These are phyloP conservation scores for Eupithecia inturbata DNA, from an alignment of 2,888 invertebrate species.

Conservation along the genomic window DNA sequence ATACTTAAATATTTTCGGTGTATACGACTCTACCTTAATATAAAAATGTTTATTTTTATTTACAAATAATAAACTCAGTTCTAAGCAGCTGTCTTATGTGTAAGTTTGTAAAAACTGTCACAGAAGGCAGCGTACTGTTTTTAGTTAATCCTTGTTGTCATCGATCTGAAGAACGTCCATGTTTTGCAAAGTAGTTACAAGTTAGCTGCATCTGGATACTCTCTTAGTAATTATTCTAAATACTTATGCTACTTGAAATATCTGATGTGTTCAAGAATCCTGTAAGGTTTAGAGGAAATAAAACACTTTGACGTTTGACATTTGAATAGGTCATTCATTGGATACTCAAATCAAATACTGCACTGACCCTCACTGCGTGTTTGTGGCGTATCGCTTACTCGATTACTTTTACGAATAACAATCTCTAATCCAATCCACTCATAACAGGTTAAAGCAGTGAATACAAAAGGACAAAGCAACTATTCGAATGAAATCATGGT, in stretches of 20 bases:
- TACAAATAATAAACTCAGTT: not conserved
- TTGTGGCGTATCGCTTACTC: constrained; percentile 51
- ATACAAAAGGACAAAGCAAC: constrained; percentile 94
- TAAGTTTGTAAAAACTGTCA: not conserved
- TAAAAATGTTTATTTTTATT: not conserved
- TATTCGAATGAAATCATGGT: constrained; percentile 93
- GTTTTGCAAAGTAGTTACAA: no score
- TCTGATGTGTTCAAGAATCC: not conserved
- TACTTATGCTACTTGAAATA: not conserved
- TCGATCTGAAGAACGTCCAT: not conserved
- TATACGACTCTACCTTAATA: not conserved
- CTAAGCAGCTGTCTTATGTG: not conserved
- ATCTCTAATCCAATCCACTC: constrained; percentile 34
- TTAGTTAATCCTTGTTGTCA: not conserved
- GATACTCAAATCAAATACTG: constrained; percentile 11
- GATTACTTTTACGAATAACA: constrained; percentile 6
- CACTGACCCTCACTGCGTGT: constrained; percentile 44
- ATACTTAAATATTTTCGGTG: not conserved
- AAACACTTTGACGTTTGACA: not conserved
- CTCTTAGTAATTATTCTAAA: not conserved
- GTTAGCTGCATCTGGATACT: not conserved
- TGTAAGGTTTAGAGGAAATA: not conserved
- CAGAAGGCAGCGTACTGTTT: not conserved
- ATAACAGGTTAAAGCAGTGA: constrained; percentile 90
- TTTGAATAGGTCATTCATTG: not conserved